Evolutionary conservation across 2,797 vertebrate species (phyloP), one percentile per base, ranked within the genome.

Genomic region (Aldrovandia affinis): DNA sequence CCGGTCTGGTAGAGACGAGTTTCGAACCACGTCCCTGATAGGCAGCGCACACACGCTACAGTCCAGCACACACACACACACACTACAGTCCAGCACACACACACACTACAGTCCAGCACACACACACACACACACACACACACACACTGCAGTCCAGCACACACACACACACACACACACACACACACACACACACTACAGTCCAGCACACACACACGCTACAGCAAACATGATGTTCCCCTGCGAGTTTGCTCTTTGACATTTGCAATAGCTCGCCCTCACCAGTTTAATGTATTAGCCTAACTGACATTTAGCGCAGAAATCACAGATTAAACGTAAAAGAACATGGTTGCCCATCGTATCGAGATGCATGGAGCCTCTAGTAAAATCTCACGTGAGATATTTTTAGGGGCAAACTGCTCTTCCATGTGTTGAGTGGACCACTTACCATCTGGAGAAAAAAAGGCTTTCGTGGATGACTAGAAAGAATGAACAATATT

Each of bases 241-340:
- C 61, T 44, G 28, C 39, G 61, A 79, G 52, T 25, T 20, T 28
- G 18, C 36, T 42, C 50, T 15, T 7, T 42, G 63, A 73, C 63
- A 81, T 80, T 80, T 80, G 78, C 55, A 52, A 33, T 30, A 15
- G 78, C 47, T 33, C 22, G 1, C 50, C 63, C 22, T 70, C 33
- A 20, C 22, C 25, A 30, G 22, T 18, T 36, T 75, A 28, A 3
- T 12, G 33, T 73, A n/a, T n/a, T 39, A 39, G 39, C 57, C 61
- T n/a, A 7, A 28, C 63, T 81, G 78, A 84, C 83, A 80, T 84
- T 84, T 81, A 70, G 44, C 78, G n/a, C 44, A 14, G 78, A 61
- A 63, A 61, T 78, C 12, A 14, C 63, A 30, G 54, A 57, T 33
- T 22, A 81, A 81, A 81, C 12, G 12, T 15, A 14, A 20, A 47